Evolutionary conservation across 1,140 invertebrate genomes (phyloP), one percentile per base, ranked within the genome.

Genomic region (Cyphomyrmex costatus): DNA sequence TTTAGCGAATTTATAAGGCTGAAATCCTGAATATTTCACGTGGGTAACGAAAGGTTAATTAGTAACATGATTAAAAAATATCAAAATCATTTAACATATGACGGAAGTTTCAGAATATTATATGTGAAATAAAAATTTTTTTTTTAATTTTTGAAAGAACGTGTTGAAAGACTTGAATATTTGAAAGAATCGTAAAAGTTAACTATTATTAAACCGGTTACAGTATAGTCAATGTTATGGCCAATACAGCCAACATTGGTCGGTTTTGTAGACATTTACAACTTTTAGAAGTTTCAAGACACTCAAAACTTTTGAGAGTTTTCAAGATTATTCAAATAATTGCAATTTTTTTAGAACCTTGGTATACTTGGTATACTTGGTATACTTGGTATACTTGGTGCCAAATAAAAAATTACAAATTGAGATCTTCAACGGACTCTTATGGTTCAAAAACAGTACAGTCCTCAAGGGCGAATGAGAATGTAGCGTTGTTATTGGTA

Each of bases 41-140:
- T 8, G 36, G 10, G 8, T 42, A 42, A 42, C 10, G 8, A 42
- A 42, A 8, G 10, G 36, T 42, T 30, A 56, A 7, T 24, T 58
- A 21, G 8, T 65, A 3, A 65, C 3, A 1, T n/a, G 27, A 65
- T 4, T 16, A 65, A 33, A 16, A 63, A 19, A 63, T 2, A 30
- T 63, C 27, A 8, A 16, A 63, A 19, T 63, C 3, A 63, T 19
- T 27, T n/a, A 1, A 8, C 7, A 65, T 16, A 7, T 65, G 3
- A 33, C 24, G 12, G n/a, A 65, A n/a, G 19, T 33, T 65, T 65
- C 3, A 16, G 30, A 65, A 65, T n/a, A 65, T 65, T 65, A 65
- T 65, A n/a, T n/a, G 33, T 19, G 19, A 33, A 65, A 65, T 1
- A 8, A 33, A 33, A 65, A 33, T 65, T n/a, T 33, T 65, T 63